Evolutionary conservation across 1,140 invertebrate species (phyloP), one percentile per base, ranked within the genome.

Genomic region (Bombus soroeensis): DNA sequence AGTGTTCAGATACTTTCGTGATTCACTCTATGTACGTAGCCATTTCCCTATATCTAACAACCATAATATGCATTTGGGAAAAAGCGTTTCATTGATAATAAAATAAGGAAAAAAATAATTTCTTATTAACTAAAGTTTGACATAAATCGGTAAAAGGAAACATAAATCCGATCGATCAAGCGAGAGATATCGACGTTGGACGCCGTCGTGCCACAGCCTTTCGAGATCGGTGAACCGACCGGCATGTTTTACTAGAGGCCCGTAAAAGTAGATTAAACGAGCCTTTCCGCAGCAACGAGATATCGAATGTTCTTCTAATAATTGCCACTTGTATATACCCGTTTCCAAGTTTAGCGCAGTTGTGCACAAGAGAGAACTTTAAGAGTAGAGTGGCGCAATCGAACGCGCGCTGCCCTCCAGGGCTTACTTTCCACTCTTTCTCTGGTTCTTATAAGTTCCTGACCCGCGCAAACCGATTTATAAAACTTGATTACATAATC

Each of bases 371-470:
- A n/a, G 53, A 41, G 57, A 47, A 62, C 18, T 53, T 53, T 22
- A 53, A 53, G 47, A 53, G 47, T 22, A n/a, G 59, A n/a, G 28
- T 62, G 59, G 28, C 47, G 47, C 47, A 53, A 53, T 22, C 18
- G 72, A 62, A 39, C 53, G 15, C 9, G n/a, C 62, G 43, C 9
- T 47, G 59, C 68, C 37, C 68, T 72, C 72, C 41, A 74, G 43
- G 75, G 39, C 37, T 68, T 39, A 66, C 77, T 88, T 85, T 85
- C 77, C 73, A 81, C 72, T 28, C 72, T 87, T 84, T 85, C 87
- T 81, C 66, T 81, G 59, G 5, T 43, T 73, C 39, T 79, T 25
- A 13, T 9, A 3, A 28, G 53, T 77, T 62, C 25, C 5, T 41
- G 28, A 73, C 12, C 12, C 25, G 9, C 41, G 10, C 15, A 34